A percentile compares a stretch with the other conserved stretches of the same genome.
These are phyloP conservation scores for Gastracanthus pulcherrimus DNA, from an alignment of 2,888 invertebrate species.

Conservation along the genomic window DNA sequence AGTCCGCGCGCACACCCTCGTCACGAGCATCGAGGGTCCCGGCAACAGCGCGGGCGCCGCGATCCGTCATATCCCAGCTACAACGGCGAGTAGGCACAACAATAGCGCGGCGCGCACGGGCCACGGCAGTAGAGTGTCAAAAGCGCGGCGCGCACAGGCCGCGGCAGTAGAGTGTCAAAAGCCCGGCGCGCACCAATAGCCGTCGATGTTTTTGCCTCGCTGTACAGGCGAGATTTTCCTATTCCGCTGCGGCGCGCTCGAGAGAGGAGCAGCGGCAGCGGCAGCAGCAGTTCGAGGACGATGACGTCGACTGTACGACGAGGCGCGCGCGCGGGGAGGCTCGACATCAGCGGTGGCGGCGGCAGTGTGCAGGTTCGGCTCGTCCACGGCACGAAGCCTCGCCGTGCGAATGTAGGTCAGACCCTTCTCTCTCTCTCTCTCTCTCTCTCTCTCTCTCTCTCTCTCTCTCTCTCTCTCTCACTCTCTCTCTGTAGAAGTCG, in stretches of 20 bases:
- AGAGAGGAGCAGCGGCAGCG: no score
- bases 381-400: conserved; percentile 46
- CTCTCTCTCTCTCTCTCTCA: conserved; percentile 36
- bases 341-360: conserved; percentile 8
- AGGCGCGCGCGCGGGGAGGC: conserved; percentile 18
- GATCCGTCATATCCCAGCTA: no score
- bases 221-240: conserved; percentile 21
- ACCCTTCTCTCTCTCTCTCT: conserved; percentile 53
- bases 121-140: neutral
- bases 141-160: neutral
- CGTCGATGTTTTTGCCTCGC: conserved; percentile 1
- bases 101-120: no score
- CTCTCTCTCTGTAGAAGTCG: conserved; percentile 14
- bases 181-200: neutral
- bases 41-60: no score
- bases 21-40: no score
- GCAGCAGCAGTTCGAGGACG: conserved; percentile 42
- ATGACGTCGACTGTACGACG: conserved; percentile 18
- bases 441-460: conserved; percentile 6
- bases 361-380: conserved; percentile 50
- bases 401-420: conserved; percentile 54
- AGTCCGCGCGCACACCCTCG: no score
- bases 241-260: neutral
- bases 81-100: no score
- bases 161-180: neutral